Evolutionary conservation across 2,888 invertebrate genomes (phyloP), one percentile per base, ranked within the genome.

Genomic region (Sarcophaga variegata): DNA sequence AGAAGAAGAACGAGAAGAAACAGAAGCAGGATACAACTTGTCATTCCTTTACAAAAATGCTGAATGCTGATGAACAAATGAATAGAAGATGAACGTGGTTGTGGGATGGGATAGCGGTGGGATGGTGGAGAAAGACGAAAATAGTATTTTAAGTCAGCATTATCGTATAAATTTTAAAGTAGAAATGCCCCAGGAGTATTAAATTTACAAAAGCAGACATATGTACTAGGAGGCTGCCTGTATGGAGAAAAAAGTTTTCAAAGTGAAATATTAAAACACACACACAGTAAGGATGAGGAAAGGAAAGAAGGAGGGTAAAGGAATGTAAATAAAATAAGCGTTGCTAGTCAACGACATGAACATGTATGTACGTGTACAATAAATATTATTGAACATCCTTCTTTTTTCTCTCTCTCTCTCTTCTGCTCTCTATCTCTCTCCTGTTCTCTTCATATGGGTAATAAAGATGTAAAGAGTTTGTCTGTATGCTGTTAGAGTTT

Each of bases 161-260:
- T 63, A 79, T 60, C 22, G 75, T 79, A 79, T 84, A 49, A 80
- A 71, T 80, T 71, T 67, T 20, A 27, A 69, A n/a, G 22, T 74
- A 66, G 12, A 20, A 66, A 70, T 70, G 17, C 70, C n/a, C 75
- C 75, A 60, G 14, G 60, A 49, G 83, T 47, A 83, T 75, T 74
- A 69, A 25, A 17, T 54, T 54, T 54, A 54, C 17, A 54, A 17
- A 14, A 54, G 54, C 54, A 54, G 54, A 14, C 37, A 8, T 37
- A 20, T 20, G 20, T 20, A 37, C 0, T 0, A 37, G 37, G 37
- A 8, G 8, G 37, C 17, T 17, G 54, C 17, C 14, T 14, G 54
- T 11, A 11, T 20, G 64, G 22, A 4, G 22, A 1, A 5, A 14
- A 10, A 63, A 64, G n/a, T 37, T 37, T 37, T 37, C 37, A 8